Base-by-base conservation (phyloP, 2,113 vertebrate genomes). In the Dasypus novemcinctus region DNA sequence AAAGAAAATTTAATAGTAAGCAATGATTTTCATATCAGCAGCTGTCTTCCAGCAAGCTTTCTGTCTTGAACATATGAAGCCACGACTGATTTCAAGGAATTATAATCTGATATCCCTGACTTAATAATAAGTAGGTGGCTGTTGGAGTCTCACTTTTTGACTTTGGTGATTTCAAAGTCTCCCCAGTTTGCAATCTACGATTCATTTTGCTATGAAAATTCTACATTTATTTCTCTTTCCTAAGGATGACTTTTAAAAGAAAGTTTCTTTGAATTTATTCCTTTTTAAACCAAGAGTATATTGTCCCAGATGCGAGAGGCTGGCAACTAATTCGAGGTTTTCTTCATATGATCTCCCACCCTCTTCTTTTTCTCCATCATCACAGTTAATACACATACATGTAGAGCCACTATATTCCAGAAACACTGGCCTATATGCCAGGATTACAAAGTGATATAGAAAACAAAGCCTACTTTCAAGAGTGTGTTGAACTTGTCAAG, bases 1-100 rank as follows among this genome's bases (percentile, higher is more conserved):
- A 97, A 94, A 94, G 59, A 31, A 95, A 94, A 80, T 93, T 97
- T 75, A 94, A 92, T 33, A 94, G 64, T 14, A 92, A 95, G 27
- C 23, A 36, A 94, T 93, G 68, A 97, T 96, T 93, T 93, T 97
- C 92, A 82, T 85, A 76, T 93, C 66, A 92, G 91, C 64, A 90
- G 88, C 79, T 63, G 81, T 74, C 86, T 95, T 75, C 87, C 80
- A 87, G 95, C 46, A 80, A 91, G 74, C 25, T 88, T 95, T 96
- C 91, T 91, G 72, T 69, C 0, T 0, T 87, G 83, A 52, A 54
- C 96, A 96, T 76, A 95, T 95, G 97, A 95, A 93, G 66, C 43
- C 72, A 54, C 29, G 61, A 54, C 61, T 78, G 23, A 72, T 66
- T 83, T 80, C n/a, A 7, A 75, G 63, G 97, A 97, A 95, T 97